Conservation (phyloP, 2,113 vertebrate genomes). For the Pollimyrus isidori region DNA sequence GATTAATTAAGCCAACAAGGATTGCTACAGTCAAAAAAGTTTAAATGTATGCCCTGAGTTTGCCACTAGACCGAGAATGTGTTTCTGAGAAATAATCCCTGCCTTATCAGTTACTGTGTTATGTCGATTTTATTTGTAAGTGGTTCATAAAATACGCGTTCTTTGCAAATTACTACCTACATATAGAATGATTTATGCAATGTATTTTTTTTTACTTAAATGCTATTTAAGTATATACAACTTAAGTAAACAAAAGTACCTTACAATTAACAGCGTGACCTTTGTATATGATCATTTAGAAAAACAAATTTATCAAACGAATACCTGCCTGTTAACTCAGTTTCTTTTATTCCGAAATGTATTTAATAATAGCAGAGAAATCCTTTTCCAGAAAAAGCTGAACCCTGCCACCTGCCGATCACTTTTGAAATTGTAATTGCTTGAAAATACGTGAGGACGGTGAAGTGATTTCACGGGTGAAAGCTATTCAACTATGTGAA, state of each 20-base stretch:
- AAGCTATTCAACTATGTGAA: not conserved
- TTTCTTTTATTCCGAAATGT: not conserved
- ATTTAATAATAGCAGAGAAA: not conserved
- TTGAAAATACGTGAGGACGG: not conserved
- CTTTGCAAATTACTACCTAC: not conserved
- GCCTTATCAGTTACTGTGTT: not conserved
- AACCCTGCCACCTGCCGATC: conserved; percentile 17
- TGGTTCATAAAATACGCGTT: not conserved
- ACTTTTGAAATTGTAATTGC: not conserved
- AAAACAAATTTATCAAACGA: not conserved
- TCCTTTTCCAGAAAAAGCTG: not conserved
- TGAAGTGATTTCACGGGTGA: not conserved
- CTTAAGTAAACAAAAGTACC: not conserved
- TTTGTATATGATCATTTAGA: not conserved
- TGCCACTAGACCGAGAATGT: not conserved
- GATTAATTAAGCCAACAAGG: not conserved
- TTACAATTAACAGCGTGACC: not conserved
- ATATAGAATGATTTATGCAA: not conserved
- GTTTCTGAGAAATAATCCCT: not conserved
- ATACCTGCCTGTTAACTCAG: not conserved
- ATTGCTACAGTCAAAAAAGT: not conserved
- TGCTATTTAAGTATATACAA: not conserved
- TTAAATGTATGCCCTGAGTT: not conserved
- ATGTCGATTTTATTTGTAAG: not conserved
- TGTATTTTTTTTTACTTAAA: not conserved